Evolutionary conservation across 1,140 invertebrate genomes (phyloP), one percentile per base, ranked within the genome.

Genomic region (Halictus rubicundus): DNA sequence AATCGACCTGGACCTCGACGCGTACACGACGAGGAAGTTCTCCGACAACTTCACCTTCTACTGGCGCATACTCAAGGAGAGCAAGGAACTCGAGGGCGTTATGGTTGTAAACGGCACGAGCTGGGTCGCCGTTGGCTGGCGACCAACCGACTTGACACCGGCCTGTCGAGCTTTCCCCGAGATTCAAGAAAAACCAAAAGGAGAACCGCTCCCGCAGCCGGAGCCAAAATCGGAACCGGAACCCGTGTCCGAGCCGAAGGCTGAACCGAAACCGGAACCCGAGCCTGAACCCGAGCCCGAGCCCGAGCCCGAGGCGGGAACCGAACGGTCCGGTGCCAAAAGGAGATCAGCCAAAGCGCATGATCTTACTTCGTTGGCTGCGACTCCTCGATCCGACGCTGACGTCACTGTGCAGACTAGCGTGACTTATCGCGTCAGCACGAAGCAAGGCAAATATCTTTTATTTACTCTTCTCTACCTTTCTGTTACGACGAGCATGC

Each of bases 101-200:
- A 94, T 98, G 86, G 94, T 96, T 32, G 96, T 96, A 8, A 97
- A 98, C 86, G 95, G 96, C 1, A 96, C 96, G 1, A 96, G 96
- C 19, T 99, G 98, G 94, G 95, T 96, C n/a, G 97, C 96, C 80
- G 60, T 98, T 14, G 97, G 97, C 14, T 98, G 97, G 97, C 92
- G 97, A 82, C 97, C 97, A 0, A 94, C 93, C 52, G 94, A 94
- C 19, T 88, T 97, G 52, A 97, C 95, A 6, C 94, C 96, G 23
- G 93, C 94, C 19, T 98, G 97, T 87, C 96, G 95, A 88, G 96
- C 96, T 76, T 97, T 97, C 88, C 97, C 97, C 0, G 93, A 95
- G 19, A 93, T 96, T 19, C 94, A 94, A 64, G 95, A 95, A 46
- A 84, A 64, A 3, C 76, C 86, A 8, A 80, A 72, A 64, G 80